Conservation (phyloP, 2,113 vertebrate species). For the Cyanoramphus novaezelandiae region DNA sequence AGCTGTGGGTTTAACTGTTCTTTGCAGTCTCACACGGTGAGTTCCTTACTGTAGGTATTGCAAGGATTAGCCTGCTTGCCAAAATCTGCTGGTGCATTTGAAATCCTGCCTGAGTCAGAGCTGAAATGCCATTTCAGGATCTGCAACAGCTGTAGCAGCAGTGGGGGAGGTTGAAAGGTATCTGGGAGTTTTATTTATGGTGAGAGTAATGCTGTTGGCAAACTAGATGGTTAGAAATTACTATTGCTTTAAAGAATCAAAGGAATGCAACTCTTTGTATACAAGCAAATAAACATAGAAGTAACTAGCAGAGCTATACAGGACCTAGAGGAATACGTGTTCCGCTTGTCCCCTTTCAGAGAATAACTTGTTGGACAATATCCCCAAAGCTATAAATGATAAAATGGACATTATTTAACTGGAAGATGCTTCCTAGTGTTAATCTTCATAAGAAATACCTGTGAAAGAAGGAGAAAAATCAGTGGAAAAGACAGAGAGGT, state of each 20-base stretch:
- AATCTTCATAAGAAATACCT: neutral
- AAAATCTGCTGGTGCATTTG: neutral
- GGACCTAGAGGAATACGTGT: neutral
- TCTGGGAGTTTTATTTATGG: neutral
- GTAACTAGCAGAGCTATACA: neutral
- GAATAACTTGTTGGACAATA: neutral
- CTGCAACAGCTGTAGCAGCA: neutral
- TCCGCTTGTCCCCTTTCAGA: neutral
- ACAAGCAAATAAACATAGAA: neutral
- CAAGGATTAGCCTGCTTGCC: neutral
- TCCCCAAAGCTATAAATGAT: neutral
- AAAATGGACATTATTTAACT: rapidly evolving
- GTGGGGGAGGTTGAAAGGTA: neutral
- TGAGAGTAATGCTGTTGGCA: neutral
- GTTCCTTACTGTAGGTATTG: neutral
- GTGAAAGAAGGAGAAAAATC: neutral
- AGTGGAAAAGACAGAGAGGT: neutral
- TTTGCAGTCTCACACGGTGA: neutral
- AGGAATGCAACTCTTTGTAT: neutral
- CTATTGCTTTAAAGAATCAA: neutral
- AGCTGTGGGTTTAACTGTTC: neutral
- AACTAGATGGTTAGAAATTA: neutral
- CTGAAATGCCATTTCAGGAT: neutral
- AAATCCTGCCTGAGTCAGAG: neutral
- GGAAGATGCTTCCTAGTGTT: neutral